Percentiles rank a stretch among this genome's conserved stretches.
These are phyloP conservation scores for Cladopsammia gracilis DNA, from an alignment of 64 coral and sea anemone species.

Conservation along the genomic window DNA sequence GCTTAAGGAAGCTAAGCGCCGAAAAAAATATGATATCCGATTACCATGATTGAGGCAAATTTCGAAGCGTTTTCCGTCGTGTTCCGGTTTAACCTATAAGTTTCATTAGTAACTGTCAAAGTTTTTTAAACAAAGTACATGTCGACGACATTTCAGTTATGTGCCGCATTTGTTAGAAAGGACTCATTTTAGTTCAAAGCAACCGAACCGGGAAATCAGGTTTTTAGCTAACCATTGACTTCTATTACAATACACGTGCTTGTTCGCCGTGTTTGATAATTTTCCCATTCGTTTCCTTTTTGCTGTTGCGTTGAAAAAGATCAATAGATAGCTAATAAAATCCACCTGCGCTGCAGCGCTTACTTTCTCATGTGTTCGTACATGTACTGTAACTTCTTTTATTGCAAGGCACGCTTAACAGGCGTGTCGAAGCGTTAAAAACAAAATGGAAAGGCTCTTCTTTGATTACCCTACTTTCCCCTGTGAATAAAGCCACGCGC, in stretches of 20 bases:
- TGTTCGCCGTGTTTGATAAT: not conserved
- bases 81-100: constrained; percentile 3
- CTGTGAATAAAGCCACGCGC: not conserved
- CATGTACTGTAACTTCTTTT: not conserved
- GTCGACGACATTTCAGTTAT: not conserved
- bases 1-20: not conserved
- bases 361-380: not conserved
- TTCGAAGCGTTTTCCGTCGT: not conserved
- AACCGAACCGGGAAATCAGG: not conserved
- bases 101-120: constrained; percentile 25
- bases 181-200: constrained; percentile 20
- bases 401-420: not conserved
- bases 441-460: not conserved
- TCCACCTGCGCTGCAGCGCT: too few relatives aligned
- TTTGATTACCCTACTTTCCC: not conserved
- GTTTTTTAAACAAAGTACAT: constrained; percentile 4
- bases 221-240: not conserved
- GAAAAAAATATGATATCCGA: constrained; percentile 2
- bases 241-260: not conserved
- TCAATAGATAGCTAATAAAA: constrained; percentile 38
- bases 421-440: not conserved
- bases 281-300: not conserved
- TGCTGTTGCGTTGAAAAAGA: constrained; percentile 2
- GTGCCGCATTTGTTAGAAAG: not conserved
- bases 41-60: constrained; percentile 3